Conservation (phyloP, 1,140 invertebrate genomes). For the Heliconius hewitsoni region DNA sequence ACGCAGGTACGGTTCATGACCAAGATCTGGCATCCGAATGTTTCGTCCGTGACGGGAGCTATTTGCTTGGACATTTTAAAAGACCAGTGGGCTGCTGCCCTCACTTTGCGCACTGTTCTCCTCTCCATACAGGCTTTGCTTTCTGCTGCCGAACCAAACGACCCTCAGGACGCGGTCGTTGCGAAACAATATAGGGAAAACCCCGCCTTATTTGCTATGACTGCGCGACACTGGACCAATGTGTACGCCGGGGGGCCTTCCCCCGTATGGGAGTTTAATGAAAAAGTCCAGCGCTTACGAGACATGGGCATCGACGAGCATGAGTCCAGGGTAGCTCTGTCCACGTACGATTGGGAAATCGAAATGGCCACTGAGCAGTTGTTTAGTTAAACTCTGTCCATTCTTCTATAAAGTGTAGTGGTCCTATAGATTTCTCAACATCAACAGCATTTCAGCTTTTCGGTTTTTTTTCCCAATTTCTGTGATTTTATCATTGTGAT, state of each 20-base stretch:
- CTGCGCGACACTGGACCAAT: slow-evolving; percentile 89
- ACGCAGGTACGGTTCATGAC: slow-evolving; percentile 94
- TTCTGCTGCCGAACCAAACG: slow-evolving; percentile 57
- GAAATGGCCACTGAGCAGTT: slow-evolving; percentile 93
- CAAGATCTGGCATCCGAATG: slow-evolving; percentile 99
- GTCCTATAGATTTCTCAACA: neutral
- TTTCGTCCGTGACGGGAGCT: slow-evolving; percentile 98
- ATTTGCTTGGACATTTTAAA: slow-evolving; percentile 99
- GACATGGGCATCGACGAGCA: slow-evolving; percentile 95
- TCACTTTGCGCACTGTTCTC: slow-evolving; percentile 96
- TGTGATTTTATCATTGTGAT: neutral
- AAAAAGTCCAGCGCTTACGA: slow-evolving; percentile 89
- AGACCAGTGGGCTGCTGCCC: slow-evolving; percentile 99
- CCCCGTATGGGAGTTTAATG: slow-evolving; percentile 86
- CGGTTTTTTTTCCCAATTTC: neutral
- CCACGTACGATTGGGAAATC: slow-evolving; percentile 94
- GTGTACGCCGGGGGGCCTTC: slow-evolving; percentile 94
- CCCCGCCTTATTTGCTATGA: slow-evolving; percentile 51
- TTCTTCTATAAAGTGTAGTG: neutral
- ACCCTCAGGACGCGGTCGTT: slow-evolving; percentile 65
- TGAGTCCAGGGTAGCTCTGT: slow-evolving; percentile 90
- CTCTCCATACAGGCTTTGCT: slow-evolving; percentile 61
- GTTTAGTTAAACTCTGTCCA: slow-evolving; percentile 88
- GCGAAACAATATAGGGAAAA: slow-evolving; percentile 60
- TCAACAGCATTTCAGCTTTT: neutral